Conservation (phyloP, 1,140 invertebrate species). For the Coenobita brevimanus region DNA sequence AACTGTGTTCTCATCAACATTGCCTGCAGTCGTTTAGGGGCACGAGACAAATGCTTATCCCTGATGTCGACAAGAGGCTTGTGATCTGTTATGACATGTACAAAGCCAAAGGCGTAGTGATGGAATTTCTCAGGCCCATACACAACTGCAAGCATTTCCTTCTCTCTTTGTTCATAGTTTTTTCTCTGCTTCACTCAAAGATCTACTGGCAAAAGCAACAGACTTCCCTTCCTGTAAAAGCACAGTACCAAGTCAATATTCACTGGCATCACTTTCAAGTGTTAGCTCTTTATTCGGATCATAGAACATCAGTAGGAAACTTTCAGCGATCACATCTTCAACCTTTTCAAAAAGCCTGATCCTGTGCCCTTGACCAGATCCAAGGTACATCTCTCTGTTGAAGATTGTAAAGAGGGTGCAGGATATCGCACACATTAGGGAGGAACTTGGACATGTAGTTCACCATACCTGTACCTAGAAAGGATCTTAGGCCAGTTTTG, state of each 20-base stretch:
- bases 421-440: too few relatives aligned
- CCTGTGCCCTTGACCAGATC: too few relatives aligned
- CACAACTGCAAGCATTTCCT: neutral
- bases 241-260: neutral
- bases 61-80: neutral
- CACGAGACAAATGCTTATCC: neutral
- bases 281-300: neutral
- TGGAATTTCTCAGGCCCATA: conserved; percentile 15
- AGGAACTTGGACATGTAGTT: too few relatives aligned
- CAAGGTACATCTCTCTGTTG: too few relatives aligned
- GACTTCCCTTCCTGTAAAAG: neutral
- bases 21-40: too few relatives aligned
- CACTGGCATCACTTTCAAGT: neutral
- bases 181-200: neutral
- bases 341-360: too few relatives aligned
- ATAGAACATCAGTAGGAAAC: neutral
- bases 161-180: neutral
- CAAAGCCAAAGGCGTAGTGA: neutral
- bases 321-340: neutral
- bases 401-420: too few relatives aligned
- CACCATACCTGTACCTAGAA: too few relatives aligned
- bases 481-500: too few relatives aligned
- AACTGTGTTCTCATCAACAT: too few relatives aligned
- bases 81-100: neutral
- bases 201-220: neutral